These are phyloP conservation scores for Epinotia ramella DNA, from an alignment of 2,888 invertebrate species.

Conservation along the genomic window DNA sequence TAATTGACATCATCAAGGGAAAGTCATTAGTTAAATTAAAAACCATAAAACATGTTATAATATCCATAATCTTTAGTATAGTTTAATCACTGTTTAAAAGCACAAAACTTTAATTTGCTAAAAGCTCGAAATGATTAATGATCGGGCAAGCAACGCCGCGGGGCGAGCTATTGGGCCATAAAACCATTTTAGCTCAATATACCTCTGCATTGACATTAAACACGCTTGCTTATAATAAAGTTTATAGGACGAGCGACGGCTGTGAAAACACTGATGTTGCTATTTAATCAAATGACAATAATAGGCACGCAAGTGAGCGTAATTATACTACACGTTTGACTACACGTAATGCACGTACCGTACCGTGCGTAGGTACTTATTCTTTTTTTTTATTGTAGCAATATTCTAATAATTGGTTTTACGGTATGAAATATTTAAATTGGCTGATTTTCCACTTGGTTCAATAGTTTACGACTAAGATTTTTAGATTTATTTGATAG, in stretches of 20 bases:
- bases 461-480: too few relatives aligned
- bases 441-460: too few relatives aligned
- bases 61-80: conserved; percentile 10
- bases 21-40: neutral
- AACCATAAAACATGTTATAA: conserved; percentile 13
- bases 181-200: conserved; percentile 42
- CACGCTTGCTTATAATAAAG: conserved; percentile 45
- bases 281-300: neutral
- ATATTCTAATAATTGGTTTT: too few relatives aligned
- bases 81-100: conserved; percentile 23
- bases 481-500: too few relatives aligned
- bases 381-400: too few relatives aligned
- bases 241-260: conserved; percentile 29
- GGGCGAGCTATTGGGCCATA: conserved; percentile 26
- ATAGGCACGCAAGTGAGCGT: too few relatives aligned
- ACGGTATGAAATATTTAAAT: too few relatives aligned
- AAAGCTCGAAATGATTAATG: conserved; percentile 37
- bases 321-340: too few relatives aligned
- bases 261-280: neutral
- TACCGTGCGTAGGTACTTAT: too few relatives aligned
- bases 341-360: too few relatives aligned
- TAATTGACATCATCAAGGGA: neutral
- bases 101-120: conserved; percentile 32
- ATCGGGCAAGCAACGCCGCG: conserved; percentile 22
- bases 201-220: conserved; percentile 40